These are phyloP conservation scores for Lathamus discolor DNA, from an alignment of 2,113 vertebrate species.

Conservation along the genomic window DNA sequence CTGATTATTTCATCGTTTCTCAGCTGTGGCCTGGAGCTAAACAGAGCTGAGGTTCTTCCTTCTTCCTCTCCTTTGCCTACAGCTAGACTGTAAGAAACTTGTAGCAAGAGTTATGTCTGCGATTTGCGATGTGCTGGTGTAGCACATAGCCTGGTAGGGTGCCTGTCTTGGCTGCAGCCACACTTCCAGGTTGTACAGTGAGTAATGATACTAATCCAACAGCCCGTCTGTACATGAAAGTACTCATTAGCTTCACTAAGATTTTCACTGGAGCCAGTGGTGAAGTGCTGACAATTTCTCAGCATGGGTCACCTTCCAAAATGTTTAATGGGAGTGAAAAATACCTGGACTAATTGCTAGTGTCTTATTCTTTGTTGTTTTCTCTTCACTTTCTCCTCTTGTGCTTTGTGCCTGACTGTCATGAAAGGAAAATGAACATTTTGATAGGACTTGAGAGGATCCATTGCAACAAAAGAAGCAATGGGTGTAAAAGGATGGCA, in stretches of 20 bases:
- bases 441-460: neutral
- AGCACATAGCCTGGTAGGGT: neutral
- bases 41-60: neutral
- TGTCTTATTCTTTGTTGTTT: conserved; percentile 31
- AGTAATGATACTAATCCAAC: conserved; percentile 19
- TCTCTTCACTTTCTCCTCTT: neutral
- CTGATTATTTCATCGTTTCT: neutral
- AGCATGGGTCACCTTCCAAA: conserved; percentile 47
- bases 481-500: neutral
- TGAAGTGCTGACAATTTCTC: conserved; percentile 49
- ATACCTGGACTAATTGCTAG: conserved; percentile 41
- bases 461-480: neutral
- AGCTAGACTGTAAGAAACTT: neutral
- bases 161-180: neutral
- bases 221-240: conserved; percentile 40
- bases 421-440: neutral
- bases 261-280: neutral
- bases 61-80: neutral
- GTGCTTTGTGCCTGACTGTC: neutral
- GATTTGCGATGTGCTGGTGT: neutral
- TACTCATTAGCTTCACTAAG: conserved; percentile 41
- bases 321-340: conserved; percentile 30
- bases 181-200: neutral
- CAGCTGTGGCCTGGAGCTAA: neutral
- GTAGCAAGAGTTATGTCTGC: neutral